Evolutionary conservation across 1,140 invertebrate species (phyloP).

Genomic region (Drosophila trapezifrons): DNA sequence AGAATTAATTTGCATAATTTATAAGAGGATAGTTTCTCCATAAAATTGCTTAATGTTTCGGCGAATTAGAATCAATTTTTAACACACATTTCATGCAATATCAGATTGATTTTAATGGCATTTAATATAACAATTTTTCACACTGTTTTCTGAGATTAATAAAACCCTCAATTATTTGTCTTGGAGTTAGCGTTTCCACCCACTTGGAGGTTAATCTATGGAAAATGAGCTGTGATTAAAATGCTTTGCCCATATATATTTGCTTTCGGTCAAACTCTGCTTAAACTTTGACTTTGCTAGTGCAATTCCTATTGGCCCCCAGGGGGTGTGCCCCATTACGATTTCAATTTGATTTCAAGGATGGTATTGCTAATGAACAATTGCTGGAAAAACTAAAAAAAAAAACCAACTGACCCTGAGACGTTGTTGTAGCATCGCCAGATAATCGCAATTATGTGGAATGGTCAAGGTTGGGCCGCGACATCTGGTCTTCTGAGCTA

Average conservation of each 20-base stretch:
- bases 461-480: conserved; percentile 68
- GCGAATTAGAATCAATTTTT: too few relatives aligned
- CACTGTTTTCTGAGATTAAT: conserved; percentile 4
- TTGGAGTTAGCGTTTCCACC: conserved; percentile 52
- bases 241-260: conserved; percentile 66
- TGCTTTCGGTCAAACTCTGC: conserved; percentile 60
- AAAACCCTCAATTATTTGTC: conserved; percentile 43
- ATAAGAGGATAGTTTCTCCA: too few relatives aligned
- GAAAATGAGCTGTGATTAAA: conserved; percentile 69
- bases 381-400: conserved; percentile 28
- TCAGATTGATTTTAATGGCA: neutral
- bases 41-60: neutral
- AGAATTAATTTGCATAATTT: neutral
- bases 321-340: conserved; percentile 70
- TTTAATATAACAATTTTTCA: neutral
- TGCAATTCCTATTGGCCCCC: conserved; percentile 41
- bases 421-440: conserved; percentile 39
- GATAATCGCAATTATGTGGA: conserved; percentile 66
- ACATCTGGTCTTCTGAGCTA: conserved; percentile 47
- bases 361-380: conserved; percentile 51
- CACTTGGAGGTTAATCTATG: conserved; percentile 59
- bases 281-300: conserved; percentile 58
- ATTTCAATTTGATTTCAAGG: conserved; percentile 65
- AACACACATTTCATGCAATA: too few relatives aligned
- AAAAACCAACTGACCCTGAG: conserved; percentile 62